Percentiles rank a stretch among this genome's conserved stretches.
Evolutionary conservation across 2,888 invertebrate genomes (phyloP).

Genomic region (Drosophila macrospina): DNA sequence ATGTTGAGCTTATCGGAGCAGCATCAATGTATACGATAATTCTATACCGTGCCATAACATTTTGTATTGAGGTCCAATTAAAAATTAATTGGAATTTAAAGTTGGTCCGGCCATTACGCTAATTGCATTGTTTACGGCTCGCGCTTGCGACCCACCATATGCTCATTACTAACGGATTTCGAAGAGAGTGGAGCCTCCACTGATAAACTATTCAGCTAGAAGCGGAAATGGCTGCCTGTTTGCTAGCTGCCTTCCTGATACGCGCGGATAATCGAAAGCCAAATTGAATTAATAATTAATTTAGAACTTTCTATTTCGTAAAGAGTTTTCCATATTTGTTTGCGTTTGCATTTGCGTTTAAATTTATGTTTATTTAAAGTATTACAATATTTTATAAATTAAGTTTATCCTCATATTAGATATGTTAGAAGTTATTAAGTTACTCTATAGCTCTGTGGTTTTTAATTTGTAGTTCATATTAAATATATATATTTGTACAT

Average conservation of each 20-base stretch:
- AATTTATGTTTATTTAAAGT: background rate
- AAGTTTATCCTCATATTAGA: conserved; percentile 13
- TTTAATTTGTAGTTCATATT: conserved; percentile 3
- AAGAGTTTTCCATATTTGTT: conserved; percentile 7
- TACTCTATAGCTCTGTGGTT: conserved; percentile 14
- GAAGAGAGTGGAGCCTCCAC: conserved; percentile 11
- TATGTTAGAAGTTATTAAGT: conserved; percentile 23
- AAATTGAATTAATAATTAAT: conserved; percentile 12
- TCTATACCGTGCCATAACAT: conserved; percentile 39
- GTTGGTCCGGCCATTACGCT: conserved; percentile 32
- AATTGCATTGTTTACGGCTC: conserved; percentile 49
- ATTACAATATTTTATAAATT: conserved; percentile 5
- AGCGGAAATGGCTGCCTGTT: background rate
- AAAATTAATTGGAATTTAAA: conserved; percentile 70
- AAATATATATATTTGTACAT: conserved; percentile 5
- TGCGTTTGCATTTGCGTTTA: background rate
- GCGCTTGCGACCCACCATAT: conserved; percentile 62
- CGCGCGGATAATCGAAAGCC: conserved; percentile 13
- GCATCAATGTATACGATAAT: conserved; percentile 51
- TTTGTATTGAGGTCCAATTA: conserved; percentile 60
- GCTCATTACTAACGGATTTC: conserved; percentile 33
- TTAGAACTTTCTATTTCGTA: background rate
- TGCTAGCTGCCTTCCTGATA: conserved; percentile 2
- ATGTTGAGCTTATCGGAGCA: conserved; percentile 36
- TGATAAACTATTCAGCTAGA: background rate